These are phyloP conservation scores for Brachirus orientalis DNA, from an alignment of 2,113 vertebrate genomes.

Conservation along the genomic window DNA sequence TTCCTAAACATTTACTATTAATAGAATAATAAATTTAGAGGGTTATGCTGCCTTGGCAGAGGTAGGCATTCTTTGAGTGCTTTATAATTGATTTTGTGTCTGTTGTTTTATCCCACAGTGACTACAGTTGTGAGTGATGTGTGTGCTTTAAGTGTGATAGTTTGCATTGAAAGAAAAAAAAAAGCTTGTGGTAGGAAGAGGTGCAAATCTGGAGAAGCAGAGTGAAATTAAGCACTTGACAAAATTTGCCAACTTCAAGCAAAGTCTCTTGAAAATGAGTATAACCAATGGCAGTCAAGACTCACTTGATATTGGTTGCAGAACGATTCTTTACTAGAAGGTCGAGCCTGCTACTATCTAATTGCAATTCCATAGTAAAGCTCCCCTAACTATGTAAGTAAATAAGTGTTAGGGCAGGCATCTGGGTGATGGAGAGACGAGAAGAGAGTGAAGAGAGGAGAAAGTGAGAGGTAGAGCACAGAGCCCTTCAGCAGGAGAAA, in stretches of 20 bases:
- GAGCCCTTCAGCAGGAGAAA: slow-evolving; percentile 71
- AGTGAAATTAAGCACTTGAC: slow-evolving; percentile 29
- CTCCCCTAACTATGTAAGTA: slow-evolving; percentile 72
- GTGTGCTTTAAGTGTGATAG: slow-evolving; percentile 4
- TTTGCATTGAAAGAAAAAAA: slow-evolving; percentile 5
- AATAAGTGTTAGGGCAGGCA: slow-evolving; percentile 63
- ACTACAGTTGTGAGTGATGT: slow-evolving; percentile 23
- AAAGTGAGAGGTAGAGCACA: slow-evolving; percentile 57
- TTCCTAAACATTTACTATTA: slow-evolving; percentile 44
- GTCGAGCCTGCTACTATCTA: slow-evolving; percentile 51
- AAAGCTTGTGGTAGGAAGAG: not conserved
- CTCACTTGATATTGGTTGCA: slow-evolving; percentile 58
- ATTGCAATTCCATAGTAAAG: slow-evolving; percentile 76
- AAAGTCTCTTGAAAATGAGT: slow-evolving; percentile 50
- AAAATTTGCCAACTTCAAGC: slow-evolving; percentile 37
- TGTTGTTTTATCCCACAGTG: slow-evolving; percentile 28
- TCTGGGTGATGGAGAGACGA: slow-evolving; percentile 44
- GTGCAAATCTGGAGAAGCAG: slow-evolving; percentile 2
- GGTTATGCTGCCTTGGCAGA: slow-evolving; percentile 15
- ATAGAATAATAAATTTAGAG: slow-evolving; percentile 41
- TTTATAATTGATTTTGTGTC: slow-evolving; percentile 45
- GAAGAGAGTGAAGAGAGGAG: slow-evolving; percentile 23
- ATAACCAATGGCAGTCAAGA: slow-evolving; percentile 57
- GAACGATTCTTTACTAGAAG: slow-evolving; percentile 59
- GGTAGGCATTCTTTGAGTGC: slow-evolving; percentile 15